Conservation (phyloP, 2,797 vertebrate genomes). For the Catostomus latipinnis region DNA sequence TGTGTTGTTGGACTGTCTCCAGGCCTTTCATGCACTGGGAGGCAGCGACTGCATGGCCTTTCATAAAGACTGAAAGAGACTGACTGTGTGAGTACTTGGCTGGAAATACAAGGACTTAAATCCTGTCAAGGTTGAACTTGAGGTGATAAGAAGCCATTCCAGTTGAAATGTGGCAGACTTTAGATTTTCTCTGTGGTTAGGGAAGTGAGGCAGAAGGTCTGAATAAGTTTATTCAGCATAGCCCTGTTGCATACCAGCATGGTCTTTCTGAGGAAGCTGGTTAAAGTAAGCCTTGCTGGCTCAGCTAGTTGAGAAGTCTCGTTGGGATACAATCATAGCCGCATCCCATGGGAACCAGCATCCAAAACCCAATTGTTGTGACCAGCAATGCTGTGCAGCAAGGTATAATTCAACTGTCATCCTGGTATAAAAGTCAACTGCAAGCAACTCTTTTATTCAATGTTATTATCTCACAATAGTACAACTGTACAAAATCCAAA, state of each 20-base stretch:
- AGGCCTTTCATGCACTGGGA: slow-evolving; percentile 5
- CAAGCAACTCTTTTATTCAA: background rate
- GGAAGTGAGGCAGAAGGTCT: background rate
- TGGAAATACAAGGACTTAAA: background rate
- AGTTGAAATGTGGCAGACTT: slow-evolving; percentile 1
- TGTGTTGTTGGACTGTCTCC: background rate
- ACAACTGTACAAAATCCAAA: slow-evolving; percentile 21
- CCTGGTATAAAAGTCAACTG: slow-evolving; percentile 1
- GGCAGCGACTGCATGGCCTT: background rate
- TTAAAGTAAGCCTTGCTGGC: too few relatives aligned
- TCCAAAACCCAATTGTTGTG: too few relatives aligned
- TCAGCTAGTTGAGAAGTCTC: too few relatives aligned
- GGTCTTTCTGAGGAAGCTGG: too few relatives aligned
- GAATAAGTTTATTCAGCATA: too few relatives aligned
- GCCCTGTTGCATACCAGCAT: too few relatives aligned
- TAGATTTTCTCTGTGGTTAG: too few relatives aligned
- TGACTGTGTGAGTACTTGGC: background rate
- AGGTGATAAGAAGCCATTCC: slow-evolving; percentile 18
- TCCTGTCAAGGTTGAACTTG: background rate
- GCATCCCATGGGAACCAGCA: too few relatives aligned
- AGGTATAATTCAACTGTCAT: background rate
- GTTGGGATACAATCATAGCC: too few relatives aligned
- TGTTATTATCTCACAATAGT: background rate
- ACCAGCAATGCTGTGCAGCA: too few relatives aligned
- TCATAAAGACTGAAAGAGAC: background rate